Base-by-base conservation (phyloP, 2,113 vertebrate species). In the Otis tarda region DNA sequence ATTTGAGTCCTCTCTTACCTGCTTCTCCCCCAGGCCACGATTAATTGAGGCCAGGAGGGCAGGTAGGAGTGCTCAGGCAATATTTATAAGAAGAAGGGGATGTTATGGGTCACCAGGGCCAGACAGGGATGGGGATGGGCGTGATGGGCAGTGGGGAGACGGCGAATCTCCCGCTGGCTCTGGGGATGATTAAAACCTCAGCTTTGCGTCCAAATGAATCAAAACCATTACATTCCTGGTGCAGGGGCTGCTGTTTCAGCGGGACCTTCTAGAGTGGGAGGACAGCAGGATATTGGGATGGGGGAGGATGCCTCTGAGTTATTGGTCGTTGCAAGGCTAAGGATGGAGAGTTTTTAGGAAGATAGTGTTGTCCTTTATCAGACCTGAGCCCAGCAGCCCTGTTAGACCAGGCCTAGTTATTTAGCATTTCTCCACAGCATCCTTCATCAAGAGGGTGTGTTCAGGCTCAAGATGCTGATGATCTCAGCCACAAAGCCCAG, bases 11-110 rank as follows among this genome's bases (percentile, higher is more conserved):
- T 94, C 63, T 35, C 71, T 89, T 96, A 96, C 96, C 95, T 97
- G 76, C 94, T 91, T 95, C 94, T 95, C 92, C 93, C 91, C 80
- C 87, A 47, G 81, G 94, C 87, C 92, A 82, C 25, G 2, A 28
- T 96, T 97, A 97, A 96, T 94, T 94, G 96, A 97, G 97, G 97
- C 91, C 96, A 94, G 93, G 86, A 98, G 96, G 96, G 92, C 94
- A 87, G 70, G 87, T 94, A 63, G 78, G 77, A 91, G 91, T 49
- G 90, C 83, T 95, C 35, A 31, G 93, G 83, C 73, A 89, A 57
- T 93, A 76, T 83, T 91, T 87, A 91, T 82, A 76, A 90, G 87
- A 94, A 56, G 84, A 76, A 83, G 55, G 84, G 65, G 75, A 57
- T 49, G 53, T 78, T 76, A 75, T 95, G 76, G 50, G 50, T 68